phyloP scores from a whole-genome alignment of 2,797 vertebrate species.

The Valencia hispanica region DNA sequence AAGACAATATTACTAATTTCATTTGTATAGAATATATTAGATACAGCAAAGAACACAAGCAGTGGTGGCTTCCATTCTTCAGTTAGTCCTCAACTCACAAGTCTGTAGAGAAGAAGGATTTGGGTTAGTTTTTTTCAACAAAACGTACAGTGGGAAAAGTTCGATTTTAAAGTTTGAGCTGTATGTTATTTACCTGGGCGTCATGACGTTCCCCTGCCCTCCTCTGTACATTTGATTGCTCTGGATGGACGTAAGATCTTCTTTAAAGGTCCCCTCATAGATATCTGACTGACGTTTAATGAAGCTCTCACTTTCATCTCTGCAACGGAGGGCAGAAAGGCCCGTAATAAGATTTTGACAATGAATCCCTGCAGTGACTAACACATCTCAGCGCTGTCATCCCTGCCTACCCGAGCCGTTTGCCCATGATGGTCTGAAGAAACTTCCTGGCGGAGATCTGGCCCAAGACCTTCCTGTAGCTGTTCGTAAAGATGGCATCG shows the following conservation, averaged over 20 bases:
- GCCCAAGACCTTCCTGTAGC: constrained; percentile 92
- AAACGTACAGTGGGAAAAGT: not conserved
- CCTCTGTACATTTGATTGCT: constrained; percentile 72
- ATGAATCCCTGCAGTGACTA: not conserved
- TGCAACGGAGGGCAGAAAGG: constrained; percentile 27
- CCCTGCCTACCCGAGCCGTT: constrained; percentile 85
- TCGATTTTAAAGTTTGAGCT: not conserved
- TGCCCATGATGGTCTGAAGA: constrained; percentile 91
- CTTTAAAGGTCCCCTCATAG: constrained; percentile 76
- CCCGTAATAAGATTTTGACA: not conserved
- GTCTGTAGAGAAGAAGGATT: constrained; percentile 49
- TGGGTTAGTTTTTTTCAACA: constrained; percentile 17
- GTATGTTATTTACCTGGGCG: constrained; percentile 52
- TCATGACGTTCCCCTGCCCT: constrained; percentile 39
- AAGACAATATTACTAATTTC: constrained; percentile 12
- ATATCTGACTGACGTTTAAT: constrained; percentile 75
- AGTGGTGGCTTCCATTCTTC: constrained; percentile 9
- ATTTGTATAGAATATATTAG: constrained; percentile 13
- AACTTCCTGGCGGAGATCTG: constrained; percentile 92
- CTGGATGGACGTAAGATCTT: constrained; percentile 76
- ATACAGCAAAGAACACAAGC: constrained; percentile 27
- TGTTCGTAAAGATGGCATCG: constrained; percentile 94
- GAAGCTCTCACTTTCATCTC: constrained; percentile 64
- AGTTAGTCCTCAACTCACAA: constrained; percentile 38
- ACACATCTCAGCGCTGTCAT: not conserved